These are phyloP conservation scores for Callorhinus ursinus DNA, from an alignment of 2,113 vertebrate genomes.

Conservation along the genomic window DNA sequence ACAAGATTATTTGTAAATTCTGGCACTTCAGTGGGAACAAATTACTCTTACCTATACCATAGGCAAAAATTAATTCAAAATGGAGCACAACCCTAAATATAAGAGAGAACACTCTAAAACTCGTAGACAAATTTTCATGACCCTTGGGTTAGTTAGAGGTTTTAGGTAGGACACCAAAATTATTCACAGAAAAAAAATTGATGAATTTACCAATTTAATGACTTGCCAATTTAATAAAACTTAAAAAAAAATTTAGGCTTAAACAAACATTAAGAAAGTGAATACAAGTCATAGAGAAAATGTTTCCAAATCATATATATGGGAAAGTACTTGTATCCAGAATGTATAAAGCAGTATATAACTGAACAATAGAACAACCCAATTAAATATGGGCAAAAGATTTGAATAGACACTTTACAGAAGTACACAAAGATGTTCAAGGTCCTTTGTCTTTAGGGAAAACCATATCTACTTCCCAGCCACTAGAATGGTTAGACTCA, in stretches of 20 bases:
- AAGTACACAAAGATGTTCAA: not conserved
- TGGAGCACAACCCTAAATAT: not conserved
- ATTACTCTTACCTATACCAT: not conserved
- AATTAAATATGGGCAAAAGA: not conserved
- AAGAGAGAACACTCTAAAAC: not conserved
- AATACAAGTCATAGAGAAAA: not conserved
- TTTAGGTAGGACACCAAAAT: not conserved
- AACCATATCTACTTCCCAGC: not conserved
- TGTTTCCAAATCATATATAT: not conserved
- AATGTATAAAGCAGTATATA: not conserved
- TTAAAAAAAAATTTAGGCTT: not conserved
- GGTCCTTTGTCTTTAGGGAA: not conserved
- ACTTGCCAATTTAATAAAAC: not conserved
- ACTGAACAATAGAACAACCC: not conserved
- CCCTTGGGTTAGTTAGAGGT: not conserved
- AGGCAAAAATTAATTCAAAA: constrained; percentile 7
- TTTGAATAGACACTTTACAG: not conserved
- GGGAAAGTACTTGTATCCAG: not conserved
- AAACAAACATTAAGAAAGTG: not conserved
- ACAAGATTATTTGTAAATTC: not conserved
- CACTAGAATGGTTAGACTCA: not conserved
- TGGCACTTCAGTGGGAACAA: not conserved
- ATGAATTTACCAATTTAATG: not conserved
- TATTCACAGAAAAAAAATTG: not conserved
- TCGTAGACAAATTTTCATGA: not conserved